phyloP scores from a whole-genome alignment of 1,140 invertebrate species.

The Choristoneura fumiferana region DNA sequence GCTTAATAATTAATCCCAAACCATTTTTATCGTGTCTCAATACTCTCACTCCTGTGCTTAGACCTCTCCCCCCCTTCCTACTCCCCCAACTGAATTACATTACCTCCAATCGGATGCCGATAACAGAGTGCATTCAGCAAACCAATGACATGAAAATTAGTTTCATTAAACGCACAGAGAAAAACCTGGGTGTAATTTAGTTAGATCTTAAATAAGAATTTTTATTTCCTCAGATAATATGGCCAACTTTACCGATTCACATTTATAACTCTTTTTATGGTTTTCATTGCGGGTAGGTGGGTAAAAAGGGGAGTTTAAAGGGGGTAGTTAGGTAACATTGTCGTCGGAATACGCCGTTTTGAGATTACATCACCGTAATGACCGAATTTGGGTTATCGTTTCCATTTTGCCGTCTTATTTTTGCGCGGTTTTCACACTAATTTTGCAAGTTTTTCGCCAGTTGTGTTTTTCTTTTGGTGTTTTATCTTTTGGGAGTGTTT shows the following conservation, averaged over 20 bases:
- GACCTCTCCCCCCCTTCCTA: too few relatives aligned
- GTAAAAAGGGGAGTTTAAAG: not conserved
- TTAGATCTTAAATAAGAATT: conserved; percentile 35
- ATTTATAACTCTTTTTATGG: conserved; percentile 38
- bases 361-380: not conserved
- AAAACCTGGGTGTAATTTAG: not conserved
- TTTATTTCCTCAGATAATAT: conserved; percentile 34
- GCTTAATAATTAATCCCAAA: too few relatives aligned
- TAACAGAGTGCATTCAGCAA: conserved; percentile 25
- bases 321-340: conserved; percentile 11
- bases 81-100: too few relatives aligned
- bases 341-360: not conserved
- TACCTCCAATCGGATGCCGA: not conserved
- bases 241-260: conserved; percentile 26
- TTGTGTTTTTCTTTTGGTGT: conserved; percentile 11
- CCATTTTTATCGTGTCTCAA: too few relatives aligned
- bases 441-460: not conserved
- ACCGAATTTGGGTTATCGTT: not conserved
- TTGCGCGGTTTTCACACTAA: not conserved
- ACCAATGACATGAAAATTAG: conserved; percentile 42
- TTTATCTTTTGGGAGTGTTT: not conserved
- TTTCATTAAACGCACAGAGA: conserved; percentile 37
- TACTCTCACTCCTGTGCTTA: too few relatives aligned
- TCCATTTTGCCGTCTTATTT: not conserved
- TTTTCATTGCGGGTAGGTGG: conserved; percentile 8